Evolutionary conservation across 2,797 vertebrate genomes (phyloP), one percentile per base, ranked within the genome.

Genomic region (Girardinus metallicus): DNA sequence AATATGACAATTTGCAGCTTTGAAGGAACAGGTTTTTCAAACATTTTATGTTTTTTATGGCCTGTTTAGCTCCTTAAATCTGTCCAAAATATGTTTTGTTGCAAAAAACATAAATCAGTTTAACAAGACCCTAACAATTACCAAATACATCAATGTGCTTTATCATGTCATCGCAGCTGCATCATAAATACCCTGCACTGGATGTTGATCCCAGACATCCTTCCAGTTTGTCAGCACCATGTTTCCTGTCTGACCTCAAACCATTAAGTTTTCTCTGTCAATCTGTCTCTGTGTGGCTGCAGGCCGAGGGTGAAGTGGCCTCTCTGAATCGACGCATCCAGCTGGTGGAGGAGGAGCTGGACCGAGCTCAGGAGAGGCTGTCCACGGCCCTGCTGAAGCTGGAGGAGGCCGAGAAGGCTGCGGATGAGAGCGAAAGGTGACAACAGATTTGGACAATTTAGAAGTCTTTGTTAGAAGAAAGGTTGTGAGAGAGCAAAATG

Each of bases 331-430:
- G 99, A 75, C 97, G 98, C 71, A 99, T 99, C 95, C 98, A 99
- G 94, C 97, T 99, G 21, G 98, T 99, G 84, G 98, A 99, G 94
- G 98, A 99, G 89, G 98, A 99, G 94, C 1, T 99, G 96, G 98
- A 99, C 93, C 95, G 98, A 0, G 97, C 98, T 87, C 98, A 99
- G 84, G 98, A 99, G 78, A 96, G 98, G 73, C 95, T 99, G 93
- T 95, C 96, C 92, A 98, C 97, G 0, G 98, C 98, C 55, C 94
- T 99, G 89, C 98, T 98, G 95, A 99, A 99, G 80, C 96, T 99
- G 87, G 98, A 99, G 93, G 98, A 99, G 93, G 98, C 98, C 0
- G 98, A 99, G 92, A 99, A 99, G 89, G 96, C 97, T 0, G 98
- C 97, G 0, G 98, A 99, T 76, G 98, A 99, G 93, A 99, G 98